These are phyloP conservation scores for Acanthiza pusilla DNA, from an alignment of 2,797 vertebrate genomes.

Conservation along the genomic window DNA sequence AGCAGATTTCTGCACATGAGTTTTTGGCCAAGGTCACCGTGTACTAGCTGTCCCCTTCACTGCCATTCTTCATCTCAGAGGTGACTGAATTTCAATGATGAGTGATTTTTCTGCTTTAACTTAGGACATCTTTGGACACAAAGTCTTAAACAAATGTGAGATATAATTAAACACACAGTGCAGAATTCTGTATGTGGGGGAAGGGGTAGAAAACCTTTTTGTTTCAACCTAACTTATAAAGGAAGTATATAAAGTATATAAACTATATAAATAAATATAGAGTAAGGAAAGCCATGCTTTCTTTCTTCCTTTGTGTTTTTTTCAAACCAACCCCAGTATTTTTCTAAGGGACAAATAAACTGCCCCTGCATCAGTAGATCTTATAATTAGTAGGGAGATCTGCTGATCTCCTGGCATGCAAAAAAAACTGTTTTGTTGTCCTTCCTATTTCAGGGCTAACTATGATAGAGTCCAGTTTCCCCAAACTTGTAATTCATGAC, in stretches of 20 bases:
- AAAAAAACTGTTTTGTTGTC: background rate
- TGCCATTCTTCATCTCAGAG: slow-evolving; percentile 38
- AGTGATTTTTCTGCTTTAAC: slow-evolving; percentile 35
- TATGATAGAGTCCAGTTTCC: background rate
- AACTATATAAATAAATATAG: too few relatives aligned
- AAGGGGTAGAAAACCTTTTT: background rate
- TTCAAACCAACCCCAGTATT: background rate
- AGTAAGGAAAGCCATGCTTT: background rate
- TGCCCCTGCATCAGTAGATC: background rate
- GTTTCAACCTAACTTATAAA: background rate
- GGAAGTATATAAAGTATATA: background rate
- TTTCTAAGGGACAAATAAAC: background rate
- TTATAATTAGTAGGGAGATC: background rate
- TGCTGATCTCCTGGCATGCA: background rate
- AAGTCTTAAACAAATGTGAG: slow-evolving; percentile 7
- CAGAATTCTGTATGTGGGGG: background rate
- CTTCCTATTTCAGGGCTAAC: background rate
- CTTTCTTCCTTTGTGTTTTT: background rate
- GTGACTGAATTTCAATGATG: slow-evolving; percentile 46
- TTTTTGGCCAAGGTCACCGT: slow-evolving; percentile 51
- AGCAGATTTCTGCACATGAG: slow-evolving; percentile 53
- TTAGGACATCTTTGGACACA: background rate
- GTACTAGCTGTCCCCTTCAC: slow-evolving; percentile 24
- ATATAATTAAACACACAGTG: background rate
- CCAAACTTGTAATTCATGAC: background rate